Percentiles rank a stretch among this genome's conserved stretches.
Conservation (phyloP, 2,113 vertebrate species). For the Leptocoma aspasia region DNA sequence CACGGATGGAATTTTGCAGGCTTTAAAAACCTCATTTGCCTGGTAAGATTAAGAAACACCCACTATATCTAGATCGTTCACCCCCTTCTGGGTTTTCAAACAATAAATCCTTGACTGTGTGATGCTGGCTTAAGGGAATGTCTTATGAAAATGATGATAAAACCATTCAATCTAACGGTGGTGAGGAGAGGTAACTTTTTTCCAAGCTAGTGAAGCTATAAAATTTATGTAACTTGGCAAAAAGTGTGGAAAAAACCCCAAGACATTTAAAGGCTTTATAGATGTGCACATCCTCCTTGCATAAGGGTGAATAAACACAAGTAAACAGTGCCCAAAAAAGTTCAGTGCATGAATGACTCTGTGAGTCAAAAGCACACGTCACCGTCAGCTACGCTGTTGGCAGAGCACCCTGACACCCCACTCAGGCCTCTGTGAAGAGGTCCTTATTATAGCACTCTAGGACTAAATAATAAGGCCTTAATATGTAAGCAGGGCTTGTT, state of each 20-base stretch:
- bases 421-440: neutral
- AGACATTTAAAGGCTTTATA: neutral
- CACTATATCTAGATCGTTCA: neutral
- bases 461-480: neutral
- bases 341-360: constrained; percentile 14
- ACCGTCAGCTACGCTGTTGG: neutral
- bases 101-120: neutral
- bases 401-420: neutral
- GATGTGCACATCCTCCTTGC: neutral
- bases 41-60: neutral
- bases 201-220: neutral
- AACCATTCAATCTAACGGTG: neutral
- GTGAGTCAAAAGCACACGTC: neutral
- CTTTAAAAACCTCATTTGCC: neutral
- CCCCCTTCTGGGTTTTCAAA: neutral
- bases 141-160: neutral
- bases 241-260: neutral
- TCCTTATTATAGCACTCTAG: neutral
- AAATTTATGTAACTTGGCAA: constrained; percentile 1
- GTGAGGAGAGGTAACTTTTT: neutral
- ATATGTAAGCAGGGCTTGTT: neutral
- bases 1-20: neutral
- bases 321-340: neutral
- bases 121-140: neutral
- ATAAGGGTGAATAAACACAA: neutral